These are phyloP conservation scores for Desmodus rotundus DNA, from an alignment of 2,113 vertebrate genomes.

Conservation along the genomic window DNA sequence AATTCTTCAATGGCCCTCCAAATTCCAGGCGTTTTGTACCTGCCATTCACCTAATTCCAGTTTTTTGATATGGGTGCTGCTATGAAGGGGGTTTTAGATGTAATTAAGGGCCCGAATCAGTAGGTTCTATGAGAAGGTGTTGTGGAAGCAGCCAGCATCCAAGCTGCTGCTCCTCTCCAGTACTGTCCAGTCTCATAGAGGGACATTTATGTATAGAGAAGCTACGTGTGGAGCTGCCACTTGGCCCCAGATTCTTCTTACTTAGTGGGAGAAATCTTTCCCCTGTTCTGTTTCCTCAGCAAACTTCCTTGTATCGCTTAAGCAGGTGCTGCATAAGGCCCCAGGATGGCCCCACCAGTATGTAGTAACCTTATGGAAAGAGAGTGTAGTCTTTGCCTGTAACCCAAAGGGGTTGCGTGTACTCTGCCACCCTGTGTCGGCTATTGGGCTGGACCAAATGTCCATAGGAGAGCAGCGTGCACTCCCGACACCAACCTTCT, in stretches of 20 bases:
- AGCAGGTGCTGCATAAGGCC: neutral
- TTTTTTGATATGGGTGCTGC: neutral
- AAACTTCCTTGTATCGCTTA: neutral
- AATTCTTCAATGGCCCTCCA: neutral
- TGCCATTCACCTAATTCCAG: neutral
- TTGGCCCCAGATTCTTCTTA: neutral
- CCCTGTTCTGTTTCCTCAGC: neutral
- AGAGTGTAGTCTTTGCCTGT: neutral
- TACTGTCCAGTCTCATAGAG: neutral
- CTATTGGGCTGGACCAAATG: neutral
- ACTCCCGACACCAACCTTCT: rapidly evolving
- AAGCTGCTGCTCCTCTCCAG: neutral
- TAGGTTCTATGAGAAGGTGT: neutral
- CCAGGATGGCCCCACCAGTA: neutral
- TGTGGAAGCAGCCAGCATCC: neutral
- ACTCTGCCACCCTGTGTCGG: neutral
- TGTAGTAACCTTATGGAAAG: neutral
- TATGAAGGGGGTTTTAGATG: neutral
- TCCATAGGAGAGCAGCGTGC: neutral
- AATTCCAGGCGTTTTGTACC: neutral
- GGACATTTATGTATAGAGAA: neutral
- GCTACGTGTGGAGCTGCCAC: neutral
- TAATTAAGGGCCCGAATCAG: neutral
- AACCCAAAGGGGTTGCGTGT: rapidly evolving
- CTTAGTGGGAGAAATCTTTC: neutral